Base-by-base conservation (phyloP, 2,797 vertebrate species). In the Lutjanus argentimaculatus region DNA sequence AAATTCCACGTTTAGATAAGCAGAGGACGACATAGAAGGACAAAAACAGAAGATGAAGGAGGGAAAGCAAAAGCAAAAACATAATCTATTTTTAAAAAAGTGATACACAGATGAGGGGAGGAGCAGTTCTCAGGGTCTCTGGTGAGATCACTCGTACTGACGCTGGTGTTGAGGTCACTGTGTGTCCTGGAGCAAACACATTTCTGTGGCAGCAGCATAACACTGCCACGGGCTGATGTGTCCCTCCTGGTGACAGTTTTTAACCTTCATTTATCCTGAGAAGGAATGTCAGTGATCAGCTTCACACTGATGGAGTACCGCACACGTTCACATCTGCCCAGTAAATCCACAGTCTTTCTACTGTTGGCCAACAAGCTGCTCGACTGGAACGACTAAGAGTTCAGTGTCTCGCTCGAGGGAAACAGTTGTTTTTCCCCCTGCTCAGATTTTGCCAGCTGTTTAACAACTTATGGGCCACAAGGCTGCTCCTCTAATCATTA, bases 1-100 rank as follows among this genome's bases (percentile, higher is more conserved):
- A 77, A 89, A 80, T 52, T 87, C 75, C 80, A 72, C 19, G 12
- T 76, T 81, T 64, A 79, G 72, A 86, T 78, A 83, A 88, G 13
- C 22, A 40, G 74, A 72, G 19, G 6, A 52, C 25, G 58, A n/a
- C 58, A 19, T 56, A 21, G 58, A 16, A 56, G 30, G 42, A 52
- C 22, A 67, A 25, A 72, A 21, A 25, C 17, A 56, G 5, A 61
- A 9, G 56, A 72, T 16, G 52, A 57, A 13, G n/a, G 45, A 30
- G 42, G 59, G 40, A 17, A 16, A 21, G 8, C 25, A 36, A 52
- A 30, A 45, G 9, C 21, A 14, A 19, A 59, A 51, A 15, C 43
- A 30, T n/a, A 45, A 45, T 59, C 66, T 52, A 48, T 73, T 70
- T 80, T 65, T 15, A 79, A 63, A 51, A 53, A 51, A 71, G 58